Evolutionary conservation across 2,888 invertebrate genomes (phyloP).

Genomic region (Ormyrus thymus): DNA sequence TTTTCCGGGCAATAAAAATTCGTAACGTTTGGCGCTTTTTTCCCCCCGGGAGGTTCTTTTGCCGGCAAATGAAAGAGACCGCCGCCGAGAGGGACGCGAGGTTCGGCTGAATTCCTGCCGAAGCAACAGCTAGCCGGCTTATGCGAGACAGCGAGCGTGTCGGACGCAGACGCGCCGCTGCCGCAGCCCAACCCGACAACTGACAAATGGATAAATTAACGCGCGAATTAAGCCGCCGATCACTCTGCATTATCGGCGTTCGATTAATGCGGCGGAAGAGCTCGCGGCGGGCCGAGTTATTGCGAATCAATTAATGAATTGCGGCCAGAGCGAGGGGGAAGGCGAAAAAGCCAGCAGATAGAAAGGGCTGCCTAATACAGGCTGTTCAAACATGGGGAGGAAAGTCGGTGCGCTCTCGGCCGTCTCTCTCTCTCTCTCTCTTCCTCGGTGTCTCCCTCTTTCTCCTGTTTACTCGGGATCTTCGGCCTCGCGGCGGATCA

Average conservation of each 20-base stretch:
- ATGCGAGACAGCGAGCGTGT: constrained; percentile 1
- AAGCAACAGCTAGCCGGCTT: constrained; percentile 61
- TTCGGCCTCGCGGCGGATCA: constrained; percentile 37
- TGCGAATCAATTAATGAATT: background rate
- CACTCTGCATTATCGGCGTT: background rate
- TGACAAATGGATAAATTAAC: too few species aligned
- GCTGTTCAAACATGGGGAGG: constrained; percentile 60
- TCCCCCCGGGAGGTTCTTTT: too few species aligned
- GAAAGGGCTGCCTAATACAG: constrained; percentile 25
- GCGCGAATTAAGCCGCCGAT: background rate
- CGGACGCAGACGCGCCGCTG: background rate
- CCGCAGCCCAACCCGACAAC: too few species aligned
- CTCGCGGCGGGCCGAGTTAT: background rate
- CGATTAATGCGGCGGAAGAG: background rate
- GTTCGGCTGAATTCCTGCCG: background rate
- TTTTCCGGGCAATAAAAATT: background rate
- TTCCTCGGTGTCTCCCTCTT: constrained; percentile 1
- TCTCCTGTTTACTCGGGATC: constrained; percentile 17
- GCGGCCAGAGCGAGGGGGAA: background rate
- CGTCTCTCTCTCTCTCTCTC: background rate
- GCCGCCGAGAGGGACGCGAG: too few species aligned
- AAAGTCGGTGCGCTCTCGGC: constrained; percentile 52
- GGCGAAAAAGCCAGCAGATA: constrained; percentile 9
- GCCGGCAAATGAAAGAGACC: too few species aligned
- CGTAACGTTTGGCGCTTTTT: background rate